Evolutionary conservation across 1,140 invertebrate species (phyloP), one percentile per base, ranked within the genome.

Genomic region (Hyles vespertilio): DNA sequence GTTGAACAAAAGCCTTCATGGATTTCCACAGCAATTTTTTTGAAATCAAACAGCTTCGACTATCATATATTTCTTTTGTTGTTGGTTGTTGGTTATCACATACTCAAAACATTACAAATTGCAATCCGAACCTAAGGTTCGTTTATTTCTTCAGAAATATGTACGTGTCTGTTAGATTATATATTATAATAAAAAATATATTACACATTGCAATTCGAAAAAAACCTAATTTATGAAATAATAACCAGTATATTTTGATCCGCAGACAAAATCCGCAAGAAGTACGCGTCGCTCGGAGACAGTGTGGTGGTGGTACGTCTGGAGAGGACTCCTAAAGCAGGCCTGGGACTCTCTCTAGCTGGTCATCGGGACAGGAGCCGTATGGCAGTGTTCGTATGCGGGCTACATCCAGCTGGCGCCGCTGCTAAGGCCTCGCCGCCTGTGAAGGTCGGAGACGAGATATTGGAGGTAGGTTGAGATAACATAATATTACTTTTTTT

Each of bases 311-410:
- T 96, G 70, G 93, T 97, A 5, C 94, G 94, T 59, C 76, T 99
- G 69, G 93, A 94, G 68, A 84, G 93, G 32, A 79, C 91, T 7
- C 81, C 89, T 32, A 90, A 90, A 45, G 87, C 83, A 2, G 92
- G 95, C 0, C 91, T 99, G 36, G 98, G 98, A 2, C 92, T 99
- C 43, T 96, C 96, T 52, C 89, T 99, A 52, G 96, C 98, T 0
- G 98, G 98, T 0, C 97, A 99, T 89, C 94, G 95, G 74, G 97
- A 99, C 81, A 92, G 98, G 11, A 96, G 94, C 72, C 95, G 96
- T 72, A 99, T 99, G 97, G 96, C 96, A 22, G 97, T 98, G 47
- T 99, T 98, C 89, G 93, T 99, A 40, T 98, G 97, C 70, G 98
- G 97, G 5, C 91, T 99, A 11, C 95, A 99, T 89, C 96, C 97